Percentiles rank a stretch among this genome's conserved stretches.
Conservation (phyloP, 2,113 vertebrate species). For the Paradoxurus hermaphroditus region DNA sequence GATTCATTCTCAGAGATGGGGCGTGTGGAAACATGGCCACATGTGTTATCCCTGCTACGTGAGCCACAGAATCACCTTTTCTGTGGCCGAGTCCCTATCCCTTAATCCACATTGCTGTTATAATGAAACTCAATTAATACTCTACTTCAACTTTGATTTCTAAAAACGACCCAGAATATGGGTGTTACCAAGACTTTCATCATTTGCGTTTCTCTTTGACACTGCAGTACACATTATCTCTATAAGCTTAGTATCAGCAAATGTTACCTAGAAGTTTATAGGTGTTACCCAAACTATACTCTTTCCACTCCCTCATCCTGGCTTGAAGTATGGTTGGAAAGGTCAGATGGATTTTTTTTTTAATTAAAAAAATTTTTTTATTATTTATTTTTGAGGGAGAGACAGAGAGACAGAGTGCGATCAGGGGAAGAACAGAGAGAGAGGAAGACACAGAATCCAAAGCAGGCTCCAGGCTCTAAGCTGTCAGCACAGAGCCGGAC, state of each 20-base stretch:
- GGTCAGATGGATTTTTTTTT: neutral
- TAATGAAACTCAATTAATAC: neutral
- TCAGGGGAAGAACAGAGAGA: too few relatives aligned
- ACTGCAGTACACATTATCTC: neutral
- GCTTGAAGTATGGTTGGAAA: neutral
- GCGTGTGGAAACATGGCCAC: neutral
- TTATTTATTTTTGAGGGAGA: too few relatives aligned
- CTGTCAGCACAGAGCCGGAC: too few relatives aligned
- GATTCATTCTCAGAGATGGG: neutral
- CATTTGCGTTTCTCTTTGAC: neutral
- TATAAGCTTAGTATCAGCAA: slow-evolving; percentile 41
- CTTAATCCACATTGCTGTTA: neutral
- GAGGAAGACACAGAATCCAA: too few relatives aligned
- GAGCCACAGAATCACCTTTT: neutral
- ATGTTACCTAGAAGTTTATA: neutral
- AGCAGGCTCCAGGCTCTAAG: too few relatives aligned
- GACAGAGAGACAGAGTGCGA: too few relatives aligned
- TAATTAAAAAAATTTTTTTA: too few relatives aligned
- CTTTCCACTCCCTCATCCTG: neutral
- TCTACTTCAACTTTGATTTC: slow-evolving; percentile 51
- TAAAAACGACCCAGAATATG: neutral
- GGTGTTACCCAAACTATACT: neutral
- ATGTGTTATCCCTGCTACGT: neutral
- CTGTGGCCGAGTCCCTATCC: neutral
- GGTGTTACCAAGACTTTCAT: neutral